Percentiles rank a stretch among this genome's conserved stretches.
These are phyloP conservation scores for Sepiola atlantica DNA, from an alignment of 2,888 invertebrate genomes.

Conservation along the genomic window DNA sequence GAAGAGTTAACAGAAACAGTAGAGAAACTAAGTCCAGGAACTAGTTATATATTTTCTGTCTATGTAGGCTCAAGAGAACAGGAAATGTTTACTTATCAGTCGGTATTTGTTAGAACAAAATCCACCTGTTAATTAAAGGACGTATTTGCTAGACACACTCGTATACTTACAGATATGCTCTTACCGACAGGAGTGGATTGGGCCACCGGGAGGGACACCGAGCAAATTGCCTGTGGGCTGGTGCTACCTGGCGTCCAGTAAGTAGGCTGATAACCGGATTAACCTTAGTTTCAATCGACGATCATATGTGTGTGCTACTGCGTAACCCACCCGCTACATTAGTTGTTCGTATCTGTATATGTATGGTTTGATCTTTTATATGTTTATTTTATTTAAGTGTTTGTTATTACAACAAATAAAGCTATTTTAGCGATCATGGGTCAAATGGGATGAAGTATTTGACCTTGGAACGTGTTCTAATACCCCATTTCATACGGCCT, in stretches of 20 bases:
- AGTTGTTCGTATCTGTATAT: not conserved
- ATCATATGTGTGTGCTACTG: not conserved
- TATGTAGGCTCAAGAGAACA: slow-evolving; percentile 66
- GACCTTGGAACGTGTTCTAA: too few relatives aligned
- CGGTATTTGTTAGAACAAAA: slow-evolving; percentile 67
- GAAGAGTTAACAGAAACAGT: slow-evolving; percentile 67
- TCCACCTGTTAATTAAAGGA: slow-evolving; percentile 52
- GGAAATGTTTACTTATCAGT: slow-evolving; percentile 66
- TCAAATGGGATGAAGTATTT: too few relatives aligned
- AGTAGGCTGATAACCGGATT: not conserved
- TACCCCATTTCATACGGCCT: too few relatives aligned
- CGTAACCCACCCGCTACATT: too few relatives aligned
- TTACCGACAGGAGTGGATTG: not conserved
- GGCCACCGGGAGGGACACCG: not conserved
- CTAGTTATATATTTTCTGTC: slow-evolving; percentile 70
- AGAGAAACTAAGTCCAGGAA: slow-evolving; percentile 64
- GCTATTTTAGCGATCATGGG: too few relatives aligned
- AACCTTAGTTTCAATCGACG: not conserved
- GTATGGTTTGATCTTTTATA: not conserved
- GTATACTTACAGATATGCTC: not conserved
- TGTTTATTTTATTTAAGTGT: too few relatives aligned
- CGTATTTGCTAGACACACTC: not conserved
- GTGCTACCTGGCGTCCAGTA: too few relatives aligned
- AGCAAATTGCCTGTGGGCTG: too few relatives aligned
- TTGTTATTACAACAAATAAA: too few relatives aligned